Conservation (phyloP, 2,797 vertebrate genomes). For the Monodelphis domestica region DNA sequence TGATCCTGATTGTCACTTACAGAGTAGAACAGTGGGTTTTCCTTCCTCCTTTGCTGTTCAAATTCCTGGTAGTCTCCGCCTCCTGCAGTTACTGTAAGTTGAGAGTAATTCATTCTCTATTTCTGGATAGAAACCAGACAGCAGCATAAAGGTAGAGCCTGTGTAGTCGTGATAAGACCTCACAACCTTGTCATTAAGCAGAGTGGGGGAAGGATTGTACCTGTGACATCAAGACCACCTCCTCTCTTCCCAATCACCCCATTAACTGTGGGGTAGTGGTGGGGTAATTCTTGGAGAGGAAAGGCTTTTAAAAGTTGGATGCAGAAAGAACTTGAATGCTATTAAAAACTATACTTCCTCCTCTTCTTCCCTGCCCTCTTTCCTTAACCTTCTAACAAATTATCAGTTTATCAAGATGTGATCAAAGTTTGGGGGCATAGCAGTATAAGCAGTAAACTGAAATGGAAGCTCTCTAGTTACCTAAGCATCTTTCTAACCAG, state of each 20-base stretch:
- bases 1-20: slow-evolving; percentile 47
- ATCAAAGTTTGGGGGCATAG: background rate
- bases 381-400: background rate
- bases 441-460: background rate
- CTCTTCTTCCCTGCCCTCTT: background rate
- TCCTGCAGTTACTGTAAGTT: slow-evolving; percentile 71
- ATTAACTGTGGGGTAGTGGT: too few species aligned
- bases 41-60: slow-evolving; percentile 73
- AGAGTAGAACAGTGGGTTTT: slow-evolving; percentile 56
- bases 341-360: slow-evolving; percentile 18
- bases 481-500: slow-evolving; percentile 17
- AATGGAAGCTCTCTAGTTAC: slow-evolving; percentile 17
- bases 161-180: slow-evolving; percentile 1
- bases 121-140: background rate
- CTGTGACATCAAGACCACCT: background rate
- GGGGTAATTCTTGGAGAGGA: background rate
- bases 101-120: slow-evolving; percentile 67
- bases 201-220: slow-evolving; percentile 12
- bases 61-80: slow-evolving; percentile 75
- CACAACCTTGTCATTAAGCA: background rate
- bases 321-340: background rate
- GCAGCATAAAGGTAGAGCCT: background rate
- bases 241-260: background rate
- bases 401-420: slow-evolving; percentile 17
- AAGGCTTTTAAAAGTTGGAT: background rate